Evolutionary conservation across 2,888 invertebrate species (phyloP), one percentile per base, ranked within the genome.

Genomic region (Hemistola chrysoprasaria): DNA sequence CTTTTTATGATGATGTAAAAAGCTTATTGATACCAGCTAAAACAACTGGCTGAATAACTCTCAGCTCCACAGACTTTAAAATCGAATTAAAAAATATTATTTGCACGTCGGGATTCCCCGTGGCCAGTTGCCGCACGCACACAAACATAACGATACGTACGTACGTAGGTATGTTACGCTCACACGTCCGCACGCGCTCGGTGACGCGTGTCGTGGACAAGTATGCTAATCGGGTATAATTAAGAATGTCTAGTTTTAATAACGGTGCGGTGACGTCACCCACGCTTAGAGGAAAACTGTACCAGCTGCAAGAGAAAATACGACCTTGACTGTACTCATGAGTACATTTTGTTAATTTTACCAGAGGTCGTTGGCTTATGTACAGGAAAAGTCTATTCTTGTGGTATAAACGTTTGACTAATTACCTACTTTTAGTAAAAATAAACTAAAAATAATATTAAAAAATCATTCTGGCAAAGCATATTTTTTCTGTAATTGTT

Each of bases 21-120:
- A 8, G 6, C 2, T 1, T 29, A 21, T 8, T 2, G n/a, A 6
- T 9, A 6, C 8, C 16, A 8, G 3, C 30, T 28, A 32, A 28
- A 27, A 29, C 27, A 35, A 41, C 36, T 28, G 34, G 29, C 40
- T 22, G 40, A 33, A 36, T 46, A 35, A 48, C 47, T 42, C 29
- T 36, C 47, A 31, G 59, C 52, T 46, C 53, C 54, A 37, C 16
- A 44, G 53, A 59, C 54, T 56, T 55, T 56, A 58, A 58, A 56
- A 54, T 46, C 40, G 45, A 29, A 45, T 38, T 39, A 37, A 40
- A 35, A 47, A 37, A 42, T 54, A 43, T 40, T 44, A 55, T 48
- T 62, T 72, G 74, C 85, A 54, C 71, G 52, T 48, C 40, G 86
- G 86, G 86, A 81, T 71, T 82, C 69, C 86, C 83, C 61, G 62